A percentile compares a stretch with the other conserved stretches of the same genome.
These are phyloP conservation scores for Clarias platycephalus DNA, from an alignment of 2,797 vertebrate species.

Conservation along the genomic window DNA sequence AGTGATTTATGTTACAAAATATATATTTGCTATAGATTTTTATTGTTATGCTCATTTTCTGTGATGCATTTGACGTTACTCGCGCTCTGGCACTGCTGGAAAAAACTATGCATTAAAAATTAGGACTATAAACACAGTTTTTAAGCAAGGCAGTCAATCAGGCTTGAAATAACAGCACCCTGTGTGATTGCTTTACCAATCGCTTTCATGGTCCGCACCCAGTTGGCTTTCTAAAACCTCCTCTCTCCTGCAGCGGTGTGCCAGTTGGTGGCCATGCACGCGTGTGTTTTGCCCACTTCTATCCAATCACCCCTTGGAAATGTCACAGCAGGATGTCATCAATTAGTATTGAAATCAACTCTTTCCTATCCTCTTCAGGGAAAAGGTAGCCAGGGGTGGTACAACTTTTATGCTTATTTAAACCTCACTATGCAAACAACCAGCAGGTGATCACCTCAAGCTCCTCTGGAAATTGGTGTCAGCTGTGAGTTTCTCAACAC, in stretches of 20 bases:
- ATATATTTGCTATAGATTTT: slow-evolving; percentile 14
- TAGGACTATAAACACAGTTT: background rate
- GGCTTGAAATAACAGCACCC: background rate
- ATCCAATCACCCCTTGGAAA: slow-evolving; percentile 33
- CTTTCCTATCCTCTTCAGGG: slow-evolving; percentile 34
- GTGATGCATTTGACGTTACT: background rate
- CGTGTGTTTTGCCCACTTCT: background rate
- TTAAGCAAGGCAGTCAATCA: slow-evolving; percentile 17
- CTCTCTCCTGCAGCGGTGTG: background rate
- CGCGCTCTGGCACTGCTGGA: background rate
- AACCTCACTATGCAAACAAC: slow-evolving; percentile 44
- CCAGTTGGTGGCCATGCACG: background rate
- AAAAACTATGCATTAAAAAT: background rate
- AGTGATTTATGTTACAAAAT: background rate
- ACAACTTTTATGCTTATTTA: slow-evolving; percentile 51
- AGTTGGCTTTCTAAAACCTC: slow-evolving; percentile 1
- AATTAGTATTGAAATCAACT: slow-evolving; percentile 56
- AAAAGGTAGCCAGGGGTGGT: slow-evolving; percentile 23
- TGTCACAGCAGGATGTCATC: slow-evolving; percentile 49
- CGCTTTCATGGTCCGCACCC: slow-evolving; percentile 14
- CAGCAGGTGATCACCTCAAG: slow-evolving; percentile 36
- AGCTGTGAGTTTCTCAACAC: slow-evolving; percentile 4
- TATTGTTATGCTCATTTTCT: background rate
- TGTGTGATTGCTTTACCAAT: slow-evolving; percentile 4
- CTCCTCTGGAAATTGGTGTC: slow-evolving; percentile 38